Base-by-base conservation (phyloP, 2,888 invertebrate genomes). In the Rhogogaster chlorosoma region DNA sequence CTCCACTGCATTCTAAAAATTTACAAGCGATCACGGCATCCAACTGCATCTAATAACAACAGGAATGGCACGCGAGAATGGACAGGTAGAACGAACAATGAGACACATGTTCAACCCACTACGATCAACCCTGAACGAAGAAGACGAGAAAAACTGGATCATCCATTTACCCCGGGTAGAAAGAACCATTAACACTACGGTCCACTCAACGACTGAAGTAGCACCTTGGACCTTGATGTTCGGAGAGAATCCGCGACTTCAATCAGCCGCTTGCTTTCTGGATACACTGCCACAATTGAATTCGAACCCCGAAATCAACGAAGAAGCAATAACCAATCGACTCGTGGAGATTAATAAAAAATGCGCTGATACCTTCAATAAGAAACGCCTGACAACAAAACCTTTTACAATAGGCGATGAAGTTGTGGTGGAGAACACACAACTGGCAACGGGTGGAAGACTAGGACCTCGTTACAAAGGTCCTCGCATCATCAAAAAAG, bases 31-130 rank as follows among this genome's bases (percentile, higher is more conserved):
- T 67, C 42, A 85, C 5, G 38, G 67, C 26, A 36, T 86, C 18
- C 26, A 86, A n/a, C 73, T 87, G n/a, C 87, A 87, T 84, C 80
- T 71, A 10, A 87, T 87, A 22, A 87, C 87, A 9, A 87, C 87
- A 32, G 87, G 87, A 15, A 84, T 87, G 53, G 86, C 87, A 22
- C 57, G 88, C n/a, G 86, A 86, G 26, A 87, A 87, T 84, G 87
- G 86, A 5, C 85, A 84, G 64, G 86, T 87, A 18, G 87, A 87
- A 38, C 49, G 87, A 64, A 26, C 86, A 12, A 87, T 86, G 85
- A 71, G 87, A 53, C 86, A 86, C 12, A 29, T 86, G 29, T 87
- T 87, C 49, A 87, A 87, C 67, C 29, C 82, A 2, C 75, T 86
- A 85, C 57, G 86, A n/a, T 57, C 64, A 26, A 82, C 77, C 26